phyloP scores from a whole-genome alignment of 2,113 vertebrate species.

The Xyrauchen texanus region DNA sequence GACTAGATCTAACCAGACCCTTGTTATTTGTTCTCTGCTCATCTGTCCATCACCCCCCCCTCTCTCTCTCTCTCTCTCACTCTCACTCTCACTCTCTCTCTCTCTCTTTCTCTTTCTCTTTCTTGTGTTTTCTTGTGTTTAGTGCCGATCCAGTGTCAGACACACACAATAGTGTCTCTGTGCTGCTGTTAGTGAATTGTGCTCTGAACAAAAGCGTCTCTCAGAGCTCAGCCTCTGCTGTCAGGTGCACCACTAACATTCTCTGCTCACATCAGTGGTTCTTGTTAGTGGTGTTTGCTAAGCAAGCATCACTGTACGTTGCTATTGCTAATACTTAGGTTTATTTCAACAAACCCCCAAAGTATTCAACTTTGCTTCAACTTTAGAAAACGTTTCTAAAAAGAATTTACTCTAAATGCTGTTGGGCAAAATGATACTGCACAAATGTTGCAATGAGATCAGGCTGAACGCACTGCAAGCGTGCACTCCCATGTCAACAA shows the following conservation, averaged over 20 bases:
- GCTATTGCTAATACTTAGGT: too few species aligned
- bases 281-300: background rate
- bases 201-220: conserved; percentile 64
- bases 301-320: too few species aligned
- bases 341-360: too few species aligned
- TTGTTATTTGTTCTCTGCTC: background rate
- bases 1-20: background rate
- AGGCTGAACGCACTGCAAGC: too few species aligned
- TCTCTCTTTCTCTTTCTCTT: background rate
- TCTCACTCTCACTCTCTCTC: conserved; percentile 5
- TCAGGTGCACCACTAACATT: conserved; percentile 62
- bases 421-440: too few species aligned
- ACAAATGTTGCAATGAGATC: too few species aligned
- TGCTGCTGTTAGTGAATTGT: conserved; percentile 51
- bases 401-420: too few species aligned
- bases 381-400: too few species aligned
- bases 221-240: conserved; percentile 17
- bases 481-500: too few species aligned
- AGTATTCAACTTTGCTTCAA: too few species aligned
- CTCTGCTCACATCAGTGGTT: conserved; percentile 5
- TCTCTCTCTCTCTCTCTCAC: background rate
- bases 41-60: conserved; percentile 18
- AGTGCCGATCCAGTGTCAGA: conserved; percentile 64
- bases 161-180: conserved; percentile 71
- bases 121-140: background rate